Conservation (phyloP, 2,797 vertebrate genomes). For the Ptychadena robeensis region DNA sequence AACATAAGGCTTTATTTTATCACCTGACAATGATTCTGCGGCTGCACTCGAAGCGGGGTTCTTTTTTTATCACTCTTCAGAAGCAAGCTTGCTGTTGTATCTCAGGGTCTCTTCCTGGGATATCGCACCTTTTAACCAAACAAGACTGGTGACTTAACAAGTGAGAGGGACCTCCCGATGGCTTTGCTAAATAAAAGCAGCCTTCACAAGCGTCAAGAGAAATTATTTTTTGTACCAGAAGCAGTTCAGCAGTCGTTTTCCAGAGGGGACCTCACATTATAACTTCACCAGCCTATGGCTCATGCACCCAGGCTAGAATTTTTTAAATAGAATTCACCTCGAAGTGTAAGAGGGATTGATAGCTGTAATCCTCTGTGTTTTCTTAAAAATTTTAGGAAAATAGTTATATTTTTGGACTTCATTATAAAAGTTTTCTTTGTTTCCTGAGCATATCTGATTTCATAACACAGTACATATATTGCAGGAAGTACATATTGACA, state of each 20-base stretch:
- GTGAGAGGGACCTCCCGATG: slow-evolving; percentile 71
- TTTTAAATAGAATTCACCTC: not conserved
- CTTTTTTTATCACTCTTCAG: slow-evolving; percentile 72
- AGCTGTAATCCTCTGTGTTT: not conserved
- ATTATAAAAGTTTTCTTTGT: too few species aligned
- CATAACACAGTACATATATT: too few species aligned
- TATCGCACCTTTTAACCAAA: slow-evolving; percentile 66
- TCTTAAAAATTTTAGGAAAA: too few species aligned
- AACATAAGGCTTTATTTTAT: slow-evolving; percentile 82
- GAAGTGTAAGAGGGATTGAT: not conserved
- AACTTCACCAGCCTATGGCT: slow-evolving; percentile 52
- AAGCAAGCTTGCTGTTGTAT: slow-evolving; percentile 67
- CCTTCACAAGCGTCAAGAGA: slow-evolving; percentile 72
- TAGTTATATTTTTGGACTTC: too few species aligned
- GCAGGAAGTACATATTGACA: too few species aligned
- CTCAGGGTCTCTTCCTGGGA: slow-evolving; percentile 67
- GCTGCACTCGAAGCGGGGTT: slow-evolving; percentile 64
- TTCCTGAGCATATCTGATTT: too few species aligned
- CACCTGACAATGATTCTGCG: slow-evolving; percentile 80
- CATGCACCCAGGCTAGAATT: slow-evolving; percentile 28
- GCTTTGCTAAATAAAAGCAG: slow-evolving; percentile 62
- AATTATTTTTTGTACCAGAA: slow-evolving; percentile 65
- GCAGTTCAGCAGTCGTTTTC: slow-evolving; percentile 59
- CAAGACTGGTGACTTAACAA: slow-evolving; percentile 67
- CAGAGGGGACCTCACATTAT: slow-evolving; percentile 65